These are phyloP conservation scores for Orthonevra nobilis DNA, from an alignment of 2,888 invertebrate species.

Conservation along the genomic window DNA sequence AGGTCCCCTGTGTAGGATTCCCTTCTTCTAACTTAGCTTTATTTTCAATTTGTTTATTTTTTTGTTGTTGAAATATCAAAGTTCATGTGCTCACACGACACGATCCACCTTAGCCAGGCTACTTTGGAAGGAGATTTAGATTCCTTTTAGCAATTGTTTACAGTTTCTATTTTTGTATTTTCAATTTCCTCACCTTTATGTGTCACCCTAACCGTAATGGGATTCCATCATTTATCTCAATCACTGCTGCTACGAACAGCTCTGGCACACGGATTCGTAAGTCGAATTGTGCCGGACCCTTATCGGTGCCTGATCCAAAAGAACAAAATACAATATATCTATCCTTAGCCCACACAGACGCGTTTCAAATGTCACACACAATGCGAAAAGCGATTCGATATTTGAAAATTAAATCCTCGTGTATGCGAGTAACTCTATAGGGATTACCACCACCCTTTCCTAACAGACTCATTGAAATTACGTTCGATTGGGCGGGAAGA, in stretches of 20 bases:
- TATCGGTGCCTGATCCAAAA: slow-evolving; percentile 15
- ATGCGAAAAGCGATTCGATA: slow-evolving; percentile 26
- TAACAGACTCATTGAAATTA: background rate
- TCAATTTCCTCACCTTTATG: slow-evolving; percentile 57
- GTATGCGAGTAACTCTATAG: slow-evolving; percentile 5
- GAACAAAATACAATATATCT: no score
- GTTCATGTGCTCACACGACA: no score
- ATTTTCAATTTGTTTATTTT: no score
- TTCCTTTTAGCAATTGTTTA: no score
- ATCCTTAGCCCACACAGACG: slow-evolving; percentile 14
- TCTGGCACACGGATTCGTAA: slow-evolving; percentile 18
- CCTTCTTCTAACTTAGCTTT: no score
- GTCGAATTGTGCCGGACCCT: background rate
- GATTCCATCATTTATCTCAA: slow-evolving; percentile 64
- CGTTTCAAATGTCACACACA: slow-evolving; percentile 4
- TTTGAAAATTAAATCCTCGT: slow-evolving; percentile 35
- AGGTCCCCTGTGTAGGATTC: no score
- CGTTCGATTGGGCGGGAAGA: no score
- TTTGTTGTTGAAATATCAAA: no score
- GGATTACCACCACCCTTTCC: background rate
- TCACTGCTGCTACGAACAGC: slow-evolving; percentile 39
- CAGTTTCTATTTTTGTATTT: slow-evolving; percentile 23
- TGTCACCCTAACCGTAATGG: slow-evolving; percentile 37
- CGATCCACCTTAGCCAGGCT: no score
- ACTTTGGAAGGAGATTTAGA: no score